A percentile compares a stretch with the other conserved stretches of the same genome.
These are phyloP conservation scores for Lithophane ornitopus DNA, from an alignment of 2,888 invertebrate species.

Conservation along the genomic window DNA sequence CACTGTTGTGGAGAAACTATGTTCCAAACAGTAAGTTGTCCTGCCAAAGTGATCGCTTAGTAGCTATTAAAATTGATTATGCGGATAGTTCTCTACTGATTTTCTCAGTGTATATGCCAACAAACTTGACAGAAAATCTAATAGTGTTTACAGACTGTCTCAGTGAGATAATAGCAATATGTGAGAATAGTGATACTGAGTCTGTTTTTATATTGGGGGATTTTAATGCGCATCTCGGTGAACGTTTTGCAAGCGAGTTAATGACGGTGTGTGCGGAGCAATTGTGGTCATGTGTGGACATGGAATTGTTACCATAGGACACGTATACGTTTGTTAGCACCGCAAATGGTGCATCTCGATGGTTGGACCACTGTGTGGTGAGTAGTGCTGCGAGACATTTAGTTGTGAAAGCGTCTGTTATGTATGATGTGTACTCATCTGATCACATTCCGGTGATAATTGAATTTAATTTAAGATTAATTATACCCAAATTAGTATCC, in stretches of 20 bases:
- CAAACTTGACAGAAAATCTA: constrained; percentile 16
- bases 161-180: constrained; percentile 49
- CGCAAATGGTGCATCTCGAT: constrained; percentile 12
- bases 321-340: constrained; percentile 14
- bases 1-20: not conserved
- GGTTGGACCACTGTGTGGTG: constrained; percentile 29
- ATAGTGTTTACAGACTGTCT: not conserved
- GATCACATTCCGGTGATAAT: not conserved
- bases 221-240: no score
- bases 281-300: constrained; percentile 24
- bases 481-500: not conserved
- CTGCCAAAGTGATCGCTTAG: constrained; percentile 3
- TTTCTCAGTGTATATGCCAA: constrained; percentile 47
- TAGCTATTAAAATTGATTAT: constrained; percentile 12
- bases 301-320: not conserved
- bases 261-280: constrained; percentile 17
- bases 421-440: constrained; percentile 10
- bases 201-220: constrained; percentile 22
- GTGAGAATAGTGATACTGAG: constrained; percentile 48
- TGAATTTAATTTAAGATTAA: constrained; percentile 15
- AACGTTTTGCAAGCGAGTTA: constrained; percentile 46
- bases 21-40: not conserved
- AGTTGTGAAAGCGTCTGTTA: constrained; percentile 4
- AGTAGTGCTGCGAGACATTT: constrained; percentile 12
- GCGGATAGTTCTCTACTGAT: not conserved